phyloP scores from a whole-genome alignment of 1,140 invertebrate species.

The Rhyacophila brunnea region DNA sequence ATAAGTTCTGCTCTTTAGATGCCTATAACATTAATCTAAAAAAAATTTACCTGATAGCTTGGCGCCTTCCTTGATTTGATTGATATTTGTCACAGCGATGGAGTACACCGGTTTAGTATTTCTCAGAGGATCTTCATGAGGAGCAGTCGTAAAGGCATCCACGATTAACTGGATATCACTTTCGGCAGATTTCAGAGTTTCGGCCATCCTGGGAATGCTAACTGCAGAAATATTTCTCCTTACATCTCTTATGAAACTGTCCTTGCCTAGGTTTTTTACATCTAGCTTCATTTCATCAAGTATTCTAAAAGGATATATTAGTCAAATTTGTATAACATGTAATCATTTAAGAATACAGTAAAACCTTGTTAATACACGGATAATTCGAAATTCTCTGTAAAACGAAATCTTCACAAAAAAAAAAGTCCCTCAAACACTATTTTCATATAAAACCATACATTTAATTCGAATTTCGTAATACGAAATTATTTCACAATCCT shows the following conservation, averaged over 20 bases:
- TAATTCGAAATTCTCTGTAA: too few species aligned
- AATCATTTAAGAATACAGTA: too few species aligned
- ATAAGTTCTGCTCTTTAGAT: not conserved
- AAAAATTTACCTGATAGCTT: slow-evolving; percentile 45
- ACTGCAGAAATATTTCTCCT: slow-evolving; percentile 39
- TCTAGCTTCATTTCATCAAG: slow-evolving; percentile 49
- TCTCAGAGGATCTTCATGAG: slow-evolving; percentile 48
- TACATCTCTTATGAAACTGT: slow-evolving; percentile 47
- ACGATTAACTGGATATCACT: slow-evolving; percentile 48
- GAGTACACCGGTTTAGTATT: slow-evolving; percentile 52
- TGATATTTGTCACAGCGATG: slow-evolving; percentile 41
- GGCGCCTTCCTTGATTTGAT: slow-evolving; percentile 44
- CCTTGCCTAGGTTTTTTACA: slow-evolving; percentile 46
- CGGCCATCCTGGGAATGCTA: slow-evolving; percentile 36
- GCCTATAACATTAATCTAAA: not conserved
- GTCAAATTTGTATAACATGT: too few species aligned
- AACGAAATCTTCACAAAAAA: too few species aligned
- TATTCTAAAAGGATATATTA: slow-evolving; percentile 45
- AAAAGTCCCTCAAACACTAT: too few species aligned
- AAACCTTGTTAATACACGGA: too few species aligned
- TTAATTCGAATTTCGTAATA: too few species aligned
- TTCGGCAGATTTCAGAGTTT: slow-evolving; percentile 41
- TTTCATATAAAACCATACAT: too few species aligned
- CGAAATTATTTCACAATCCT: too few species aligned
- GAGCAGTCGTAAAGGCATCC: slow-evolving; percentile 47